These are phyloP conservation scores for Halocynthia aurantium DNA, from an alignment of 23 tunicate species.

Conservation along the genomic window DNA sequence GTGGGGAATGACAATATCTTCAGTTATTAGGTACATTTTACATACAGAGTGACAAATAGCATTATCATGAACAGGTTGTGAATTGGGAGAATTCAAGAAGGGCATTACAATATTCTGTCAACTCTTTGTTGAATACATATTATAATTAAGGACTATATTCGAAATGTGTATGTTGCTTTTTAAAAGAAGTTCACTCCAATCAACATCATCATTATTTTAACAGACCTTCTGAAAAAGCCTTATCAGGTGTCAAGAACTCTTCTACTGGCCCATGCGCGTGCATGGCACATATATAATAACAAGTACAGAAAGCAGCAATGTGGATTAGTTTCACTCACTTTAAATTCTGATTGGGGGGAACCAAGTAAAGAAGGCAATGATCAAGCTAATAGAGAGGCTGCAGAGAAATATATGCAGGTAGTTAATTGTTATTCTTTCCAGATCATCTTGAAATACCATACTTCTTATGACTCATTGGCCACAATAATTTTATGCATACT, in stretches of 20 bases:
- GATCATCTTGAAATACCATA: not conserved
- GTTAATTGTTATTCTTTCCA: not conserved
- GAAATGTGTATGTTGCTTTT: not conserved
- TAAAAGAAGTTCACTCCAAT: not conserved
- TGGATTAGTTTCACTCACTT: slow-evolving; percentile 60
- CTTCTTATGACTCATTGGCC: not conserved
- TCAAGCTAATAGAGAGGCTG: slow-evolving; percentile 54
- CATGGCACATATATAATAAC: slow-evolving; percentile 53
- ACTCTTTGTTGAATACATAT: too few relatives aligned
- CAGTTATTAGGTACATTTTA: too few relatives aligned
- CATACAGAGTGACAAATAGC: too few relatives aligned
- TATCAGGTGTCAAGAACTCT: slow-evolving; percentile 74
- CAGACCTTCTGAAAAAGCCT: slow-evolving; percentile 60
- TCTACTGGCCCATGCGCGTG: slow-evolving; percentile 66
- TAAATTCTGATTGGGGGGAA: slow-evolving; percentile 82
- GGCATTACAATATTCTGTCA: too few relatives aligned
- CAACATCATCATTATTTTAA: not conserved
- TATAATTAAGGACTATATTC: not conserved
- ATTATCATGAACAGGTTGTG: too few relatives aligned
- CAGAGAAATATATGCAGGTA: slow-evolving; percentile 48
- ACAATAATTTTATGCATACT: not conserved
- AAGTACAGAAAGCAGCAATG: slow-evolving; percentile 51
- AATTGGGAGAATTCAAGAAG: too few relatives aligned
- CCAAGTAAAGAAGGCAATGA: slow-evolving; percentile 55
- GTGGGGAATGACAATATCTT: too few relatives aligned